Evolutionary conservation across 1,140 invertebrate species (phyloP), one percentile per base, ranked within the genome.

Genomic region (Plutomurus gul): DNA sequence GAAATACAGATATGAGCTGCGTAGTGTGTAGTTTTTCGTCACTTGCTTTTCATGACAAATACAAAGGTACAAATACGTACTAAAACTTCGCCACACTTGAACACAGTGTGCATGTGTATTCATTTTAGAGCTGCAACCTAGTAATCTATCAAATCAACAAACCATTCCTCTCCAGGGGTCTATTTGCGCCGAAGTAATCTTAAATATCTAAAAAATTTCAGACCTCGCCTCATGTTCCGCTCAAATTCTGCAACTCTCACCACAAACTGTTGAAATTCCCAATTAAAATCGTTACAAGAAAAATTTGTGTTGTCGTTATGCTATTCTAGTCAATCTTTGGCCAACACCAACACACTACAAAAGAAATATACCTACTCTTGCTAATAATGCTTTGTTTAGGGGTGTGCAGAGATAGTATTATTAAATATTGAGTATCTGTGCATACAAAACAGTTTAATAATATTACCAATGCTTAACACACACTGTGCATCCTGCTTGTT

Each of bases 81-180:
- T n/a, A n/a, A n/a, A n/a, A n/a, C n/a, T n/a, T n/a, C n/a, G n/a
- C n/a, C n/a, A n/a, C n/a, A n/a, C n/a, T n/a, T n/a, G n/a, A n/a
- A n/a, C n/a, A n/a, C n/a, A n/a, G n/a, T n/a, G n/a, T n/a, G n/a
- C n/a, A n/a, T n/a, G n/a, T n/a, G n/a, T n/a, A n/a, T n/a, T n/a
- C n/a, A n/a, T n/a, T n/a, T n/a, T n/a, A n/a, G n/a, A n/a, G n/a
- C n/a, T n/a, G n/a, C n/a, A n/a, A n/a, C n/a, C n/a, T n/a, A n/a
- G n/a, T n/a, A 65, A 25, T 65, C 36, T 33, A 33, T 65, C 27
- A 65, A 25, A 65, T 65, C 56, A 65, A 27, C 56, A 16, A 36
- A 65, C 36, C 56, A 65, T 27, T 65, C n/a, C 56, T 65, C 56
- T 65, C 25, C 56, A 65, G 56, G 56, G 56, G 56, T 65, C 36